Evolutionary conservation across 1,140 invertebrate genomes (phyloP), one percentile per base, ranked within the genome.

Genomic region (Aphaenogaster rudis): DNA sequence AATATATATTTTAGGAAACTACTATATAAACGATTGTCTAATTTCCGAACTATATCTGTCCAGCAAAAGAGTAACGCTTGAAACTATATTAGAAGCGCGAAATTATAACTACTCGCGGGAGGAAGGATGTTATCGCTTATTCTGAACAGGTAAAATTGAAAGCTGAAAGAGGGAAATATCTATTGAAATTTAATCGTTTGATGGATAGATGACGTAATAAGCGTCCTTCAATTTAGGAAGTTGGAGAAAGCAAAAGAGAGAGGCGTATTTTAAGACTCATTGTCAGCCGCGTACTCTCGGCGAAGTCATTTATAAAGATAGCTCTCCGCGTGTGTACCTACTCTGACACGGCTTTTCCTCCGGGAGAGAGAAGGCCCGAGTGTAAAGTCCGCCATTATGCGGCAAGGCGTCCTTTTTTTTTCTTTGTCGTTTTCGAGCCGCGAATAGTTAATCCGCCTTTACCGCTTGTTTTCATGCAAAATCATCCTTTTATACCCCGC

Each of bases 391-490:
- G 80, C 69, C 6, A 84, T 84, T 84, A 84, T 84, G 69, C 80
- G 45, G 67, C 80, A 59, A 39, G 54, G 69, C n/a, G 80, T 50
- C 17, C 21, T 42, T 52, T 52, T 82, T 84, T 84, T 61, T 76
- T 50, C 80, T 84, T 84, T 84, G 80, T 84, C 69, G 69, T 76
- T 84, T 84, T 84, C 69, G 42, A 84, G 80, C 54, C 54, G 69
- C 80, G 80, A 84, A 84, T 84, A 84, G 80, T 74, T 82, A 84
- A 84, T 84, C 80, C 45, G 69, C 80, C 54, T 84, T 84, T 84
- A 76, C 80, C 69, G 80, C 80, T 76, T 84, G 80, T 84, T 84
- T 84, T 84, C 80, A 84, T 84, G 80, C 80, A 84, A 84, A 84
- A 84, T 84, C 80, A 84, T 84, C 69, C 80, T 74, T 84, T 86